Conservation (phyloP, 2,888 invertebrate species). For the Halictus quadricinctus region DNA sequence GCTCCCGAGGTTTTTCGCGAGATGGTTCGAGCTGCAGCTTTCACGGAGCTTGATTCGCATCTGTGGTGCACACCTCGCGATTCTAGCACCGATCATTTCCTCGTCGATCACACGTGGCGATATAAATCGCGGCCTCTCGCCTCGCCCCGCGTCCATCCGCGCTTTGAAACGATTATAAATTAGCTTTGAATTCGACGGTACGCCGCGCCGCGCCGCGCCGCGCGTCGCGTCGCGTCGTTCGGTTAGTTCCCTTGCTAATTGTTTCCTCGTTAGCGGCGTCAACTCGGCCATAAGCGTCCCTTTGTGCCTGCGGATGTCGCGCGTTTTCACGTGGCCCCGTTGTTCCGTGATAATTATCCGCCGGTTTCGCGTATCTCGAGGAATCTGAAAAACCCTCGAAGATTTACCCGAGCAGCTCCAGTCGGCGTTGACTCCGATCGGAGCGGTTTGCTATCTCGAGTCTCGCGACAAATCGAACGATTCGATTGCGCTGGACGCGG, state of each 20-base stretch:
- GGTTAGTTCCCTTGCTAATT: constrained; percentile 1
- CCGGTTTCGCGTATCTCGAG: not conserved
- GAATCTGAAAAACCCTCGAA: not conserved
- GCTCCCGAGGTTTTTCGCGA: not conserved
- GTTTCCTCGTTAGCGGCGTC: constrained; percentile 15
- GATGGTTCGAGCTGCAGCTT: not conserved
- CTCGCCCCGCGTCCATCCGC: not conserved
- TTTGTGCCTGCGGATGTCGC: constrained; percentile 31
- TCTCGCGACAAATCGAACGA: not conserved
- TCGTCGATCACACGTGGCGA: not conserved
- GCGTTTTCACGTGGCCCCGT: constrained; percentile 27
- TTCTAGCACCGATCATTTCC: not conserved
- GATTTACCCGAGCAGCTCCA: not conserved
- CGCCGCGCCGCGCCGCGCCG: not conserved
- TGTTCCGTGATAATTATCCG: constrained; percentile 14
- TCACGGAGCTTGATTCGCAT: not conserved
- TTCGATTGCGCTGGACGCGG: not conserved
- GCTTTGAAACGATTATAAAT: constrained; percentile 9
- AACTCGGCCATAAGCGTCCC: constrained; percentile 7
- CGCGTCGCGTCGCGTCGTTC: not conserved
- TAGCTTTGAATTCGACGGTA: not conserved
- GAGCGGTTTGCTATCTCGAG: not conserved
- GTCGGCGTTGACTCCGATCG: not conserved
- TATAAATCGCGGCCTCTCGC: not conserved
- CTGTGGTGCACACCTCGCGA: not conserved